Evolutionary conservation across 1,140 invertebrate species (phyloP).

Genomic region (Drosophila ogumai): DNA sequence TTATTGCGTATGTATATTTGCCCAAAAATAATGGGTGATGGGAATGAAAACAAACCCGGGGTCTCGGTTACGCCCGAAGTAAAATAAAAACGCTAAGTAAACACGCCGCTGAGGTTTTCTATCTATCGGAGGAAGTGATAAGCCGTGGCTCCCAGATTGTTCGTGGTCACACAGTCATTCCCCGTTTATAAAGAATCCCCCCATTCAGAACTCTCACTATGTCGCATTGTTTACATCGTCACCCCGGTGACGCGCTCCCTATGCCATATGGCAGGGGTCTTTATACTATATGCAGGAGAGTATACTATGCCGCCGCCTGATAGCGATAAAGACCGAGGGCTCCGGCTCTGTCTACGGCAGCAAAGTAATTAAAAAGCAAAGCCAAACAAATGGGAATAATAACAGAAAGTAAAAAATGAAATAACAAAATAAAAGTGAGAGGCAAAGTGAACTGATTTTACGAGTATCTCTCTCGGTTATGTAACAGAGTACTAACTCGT

Average conservation of each 20-base stretch:
- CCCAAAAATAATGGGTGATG: constrained; percentile 13
- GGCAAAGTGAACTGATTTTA: constrained; percentile 14
- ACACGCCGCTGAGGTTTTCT: background rate
- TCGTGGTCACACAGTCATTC: constrained; percentile 58
- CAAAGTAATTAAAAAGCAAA: constrained; percentile 47
- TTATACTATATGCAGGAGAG: constrained; percentile 2
- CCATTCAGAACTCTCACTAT: constrained; percentile 13
- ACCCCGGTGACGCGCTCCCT: constrained; percentile 40
- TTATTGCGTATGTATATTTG: constrained; percentile 1
- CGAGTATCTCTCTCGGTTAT: constrained; percentile 20
- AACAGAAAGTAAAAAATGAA: constrained; percentile 20
- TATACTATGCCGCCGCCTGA: constrained; percentile 14
- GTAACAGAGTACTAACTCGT: constrained; percentile 7
- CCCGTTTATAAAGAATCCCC: constrained; percentile 59
- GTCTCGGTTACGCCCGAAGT: constrained; percentile 2
- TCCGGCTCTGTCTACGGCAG: constrained; percentile 30
- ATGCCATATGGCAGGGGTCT: constrained; percentile 13
- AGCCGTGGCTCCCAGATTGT: constrained; percentile 24
- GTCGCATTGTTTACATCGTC: constrained; percentile 62
- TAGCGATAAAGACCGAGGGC: constrained; percentile 23
- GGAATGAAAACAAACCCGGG: constrained; percentile 24
- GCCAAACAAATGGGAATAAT: constrained; percentile 29
- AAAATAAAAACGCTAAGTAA: constrained; percentile 28
- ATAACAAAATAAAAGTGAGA: constrained; percentile 55
- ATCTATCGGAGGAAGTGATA: constrained; percentile 39